Base-by-base conservation (phyloP, 2,888 invertebrate species). In the Plebejus argus region DNA sequence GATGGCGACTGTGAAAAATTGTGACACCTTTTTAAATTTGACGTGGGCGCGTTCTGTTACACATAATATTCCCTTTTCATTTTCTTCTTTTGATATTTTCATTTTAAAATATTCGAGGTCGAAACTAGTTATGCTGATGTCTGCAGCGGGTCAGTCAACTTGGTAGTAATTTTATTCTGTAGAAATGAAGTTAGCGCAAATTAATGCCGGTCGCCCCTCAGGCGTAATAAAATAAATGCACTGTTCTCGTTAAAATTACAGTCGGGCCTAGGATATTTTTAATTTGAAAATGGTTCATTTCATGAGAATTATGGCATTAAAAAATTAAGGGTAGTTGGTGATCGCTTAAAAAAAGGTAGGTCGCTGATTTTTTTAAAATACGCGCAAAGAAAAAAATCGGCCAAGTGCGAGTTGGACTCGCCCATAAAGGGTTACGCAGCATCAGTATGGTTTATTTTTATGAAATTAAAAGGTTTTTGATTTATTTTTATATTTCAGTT, bases 121-220 rank as follows among this genome's bases (percentile, higher is more conserved):
- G 39, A 71, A 35, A 20, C 39, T 39, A 35, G 61, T 23, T 53
- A 28, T 74, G 49, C 49, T 18, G 18, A 28, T 20, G 8, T 74
- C 53, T 74, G 23, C 23, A 61, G 23, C 23, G 53, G 75, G 23
- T 76, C 74, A 58, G 75, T 75, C 76, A 77, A 72, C 75, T 78
- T 66, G 61, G n/a, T 53, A 53, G 70, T 79, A 78, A 76, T 79
- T 58, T 76, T 71, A 79, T 77, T 74, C 61, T 75, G 77, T 76
- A 78, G 79, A 76, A 79, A 79, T 76, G 79, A 78, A 80, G 75
- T 80, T 78, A 71, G 75, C 75, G 56, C 71, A 78, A 77, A 78
- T 79, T 80, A 76, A 77, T 79, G 77, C 56, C 71, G n/a, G 71
- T 53, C 76, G 70, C 66, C 77, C 79, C 79, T 77, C 66, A 45